Evolutionary conservation across 2,797 vertebrate species (phyloP).

Genomic region (Australoheros facetus): DNA sequence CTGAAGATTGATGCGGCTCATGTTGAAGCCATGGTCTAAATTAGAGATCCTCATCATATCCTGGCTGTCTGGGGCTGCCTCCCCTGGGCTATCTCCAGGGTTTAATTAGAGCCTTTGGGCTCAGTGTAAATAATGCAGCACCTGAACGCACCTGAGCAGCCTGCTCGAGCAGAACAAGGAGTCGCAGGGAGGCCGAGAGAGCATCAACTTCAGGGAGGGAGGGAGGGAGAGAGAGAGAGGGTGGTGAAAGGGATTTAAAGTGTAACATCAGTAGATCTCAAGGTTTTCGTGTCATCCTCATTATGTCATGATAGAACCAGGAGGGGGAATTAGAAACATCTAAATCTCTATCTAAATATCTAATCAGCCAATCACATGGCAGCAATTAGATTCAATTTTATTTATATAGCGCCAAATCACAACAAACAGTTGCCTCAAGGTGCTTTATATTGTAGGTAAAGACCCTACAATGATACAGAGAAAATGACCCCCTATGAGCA

Average conservation of each 20-base stretch:
- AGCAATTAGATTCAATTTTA: too few relatives aligned
- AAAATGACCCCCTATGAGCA: too few relatives aligned
- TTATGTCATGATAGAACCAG: neutral
- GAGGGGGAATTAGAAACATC: neutral
- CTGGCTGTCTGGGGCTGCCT: neutral
- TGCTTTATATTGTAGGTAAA: too few relatives aligned
- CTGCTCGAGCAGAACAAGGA: neutral
- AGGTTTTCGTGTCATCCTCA: neutral
- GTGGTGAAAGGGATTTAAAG: neutral
- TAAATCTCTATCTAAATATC: neutral
- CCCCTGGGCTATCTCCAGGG: slow-evolving; percentile 23
- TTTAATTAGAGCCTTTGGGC: slow-evolving; percentile 50
- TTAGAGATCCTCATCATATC: slow-evolving; percentile 33
- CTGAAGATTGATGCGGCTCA: slow-evolving; percentile 16
- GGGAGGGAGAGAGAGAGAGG: neutral
- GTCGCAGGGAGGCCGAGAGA: slow-evolving; percentile 11
- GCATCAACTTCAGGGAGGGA: neutral
- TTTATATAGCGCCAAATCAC: too few relatives aligned
- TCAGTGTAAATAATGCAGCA: slow-evolving; percentile 45
- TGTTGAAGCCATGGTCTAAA: slow-evolving; percentile 15
- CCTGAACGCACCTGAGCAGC: slow-evolving; percentile 43
- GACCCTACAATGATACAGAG: too few relatives aligned
- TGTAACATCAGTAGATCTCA: neutral
- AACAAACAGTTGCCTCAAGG: too few relatives aligned
- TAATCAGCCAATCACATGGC: too few relatives aligned